Percentiles rank a stretch among this genome's conserved stretches.
Conservation (phyloP, 2,797 vertebrate genomes). For the Myripristis jacobus region DNA sequence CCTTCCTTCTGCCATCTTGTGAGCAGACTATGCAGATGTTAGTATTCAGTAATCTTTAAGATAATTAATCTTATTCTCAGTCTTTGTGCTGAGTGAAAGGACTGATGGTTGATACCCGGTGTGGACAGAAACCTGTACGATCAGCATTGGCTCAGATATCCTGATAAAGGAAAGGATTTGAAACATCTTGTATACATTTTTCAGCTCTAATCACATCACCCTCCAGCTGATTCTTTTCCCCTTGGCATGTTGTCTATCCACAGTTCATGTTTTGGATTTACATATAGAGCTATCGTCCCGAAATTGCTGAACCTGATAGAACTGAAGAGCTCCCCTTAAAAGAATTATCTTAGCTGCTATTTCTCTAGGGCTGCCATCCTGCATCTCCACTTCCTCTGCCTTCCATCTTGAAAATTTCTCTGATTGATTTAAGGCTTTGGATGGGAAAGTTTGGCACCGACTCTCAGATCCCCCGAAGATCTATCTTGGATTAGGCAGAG, state of each 20-base stretch:
- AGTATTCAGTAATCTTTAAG: slow-evolving; percentile 16
- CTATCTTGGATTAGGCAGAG: not conserved
- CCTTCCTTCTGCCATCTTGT: not conserved
- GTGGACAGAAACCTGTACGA: not conserved
- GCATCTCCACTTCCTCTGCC: not conserved
- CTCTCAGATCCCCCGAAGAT: not conserved
- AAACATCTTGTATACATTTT: slow-evolving; percentile 33
- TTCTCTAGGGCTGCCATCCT: not conserved
- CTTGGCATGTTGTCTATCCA: not conserved
- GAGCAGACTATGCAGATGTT: not conserved
- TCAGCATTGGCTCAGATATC: too few species aligned
- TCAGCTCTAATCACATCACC: slow-evolving; percentile 41
- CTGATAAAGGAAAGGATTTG: slow-evolving; percentile 12
- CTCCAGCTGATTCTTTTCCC: slow-evolving; percentile 16
- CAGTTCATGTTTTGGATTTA: slow-evolving; percentile 29
- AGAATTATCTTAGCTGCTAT: too few species aligned
- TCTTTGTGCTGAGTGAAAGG: not conserved
- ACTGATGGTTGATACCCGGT: slow-evolving; percentile 19
- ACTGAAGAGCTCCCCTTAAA: slow-evolving; percentile 10
- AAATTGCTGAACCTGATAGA: slow-evolving; percentile 27
- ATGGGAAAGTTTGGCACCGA: not conserved
- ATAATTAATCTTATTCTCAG: slow-evolving; percentile 15
- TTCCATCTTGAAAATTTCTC: not conserved
- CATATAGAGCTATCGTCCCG: slow-evolving; percentile 16
- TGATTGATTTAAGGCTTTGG: not conserved